Conservation (phyloP, 2,113 vertebrate species). For the Nothocercus julius region DNA sequence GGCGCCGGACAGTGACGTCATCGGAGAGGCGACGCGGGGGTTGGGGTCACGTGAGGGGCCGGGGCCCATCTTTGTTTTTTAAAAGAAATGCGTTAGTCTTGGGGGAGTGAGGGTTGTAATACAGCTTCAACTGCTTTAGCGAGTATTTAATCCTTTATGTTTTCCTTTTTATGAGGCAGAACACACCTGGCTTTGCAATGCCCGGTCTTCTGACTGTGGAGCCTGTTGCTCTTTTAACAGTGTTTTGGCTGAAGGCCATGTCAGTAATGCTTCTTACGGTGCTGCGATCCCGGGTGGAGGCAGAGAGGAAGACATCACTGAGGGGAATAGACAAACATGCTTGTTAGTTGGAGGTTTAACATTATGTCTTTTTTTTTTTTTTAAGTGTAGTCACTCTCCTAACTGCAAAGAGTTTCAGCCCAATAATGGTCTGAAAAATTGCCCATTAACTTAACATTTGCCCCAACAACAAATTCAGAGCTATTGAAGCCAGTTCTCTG, state of each 20-base stretch:
- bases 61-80: background rate
- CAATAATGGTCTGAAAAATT: background rate
- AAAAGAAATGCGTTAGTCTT: rapidly evolving
- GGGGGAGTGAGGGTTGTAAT: rapidly evolving
- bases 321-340: background rate
- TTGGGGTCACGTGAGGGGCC: too few relatives aligned
- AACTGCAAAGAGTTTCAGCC: background rate
- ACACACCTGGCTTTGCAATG: background rate
- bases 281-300: too few relatives aligned
- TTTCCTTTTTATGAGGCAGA: background rate
- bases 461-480: background rate
- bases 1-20: too few relatives aligned
- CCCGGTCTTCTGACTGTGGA: background rate
- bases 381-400: background rate
- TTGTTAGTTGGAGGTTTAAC: background rate
- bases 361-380: background rate
- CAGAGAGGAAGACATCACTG: too few relatives aligned
- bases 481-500: rapidly evolving
- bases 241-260: background rate
- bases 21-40: too few relatives aligned
- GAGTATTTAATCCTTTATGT: rapidly evolving
- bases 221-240: background rate
- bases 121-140: background rate
- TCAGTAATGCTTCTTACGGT: background rate
- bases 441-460: background rate